A percentile compares a stretch with the other conserved stretches of the same genome.
phyloP scores from a whole-genome alignment of 2,888 invertebrate species.

The Watsonalla cultraria region DNA sequence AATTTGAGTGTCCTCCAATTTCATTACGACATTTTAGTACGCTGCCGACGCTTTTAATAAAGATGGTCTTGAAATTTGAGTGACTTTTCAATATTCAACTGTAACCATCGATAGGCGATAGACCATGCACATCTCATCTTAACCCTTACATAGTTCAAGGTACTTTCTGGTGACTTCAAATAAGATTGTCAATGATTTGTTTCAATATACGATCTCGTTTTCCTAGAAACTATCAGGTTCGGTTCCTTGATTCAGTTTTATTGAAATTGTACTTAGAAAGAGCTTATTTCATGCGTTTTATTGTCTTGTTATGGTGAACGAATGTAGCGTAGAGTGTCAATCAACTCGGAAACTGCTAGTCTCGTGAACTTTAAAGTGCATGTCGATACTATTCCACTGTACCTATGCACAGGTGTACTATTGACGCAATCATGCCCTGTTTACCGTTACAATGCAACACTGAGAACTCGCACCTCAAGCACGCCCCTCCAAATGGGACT shows the following conservation, averaged over 20 bases:
- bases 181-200: background rate
- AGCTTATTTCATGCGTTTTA: background rate
- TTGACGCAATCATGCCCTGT: slow-evolving; percentile 47
- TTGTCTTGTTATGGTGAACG: background rate
- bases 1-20: too few species aligned
- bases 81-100: too few species aligned
- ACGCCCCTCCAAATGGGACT: slow-evolving; percentile 41
- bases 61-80: too few species aligned
- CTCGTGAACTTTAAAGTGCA: slow-evolving; percentile 32
- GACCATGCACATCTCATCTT: too few species aligned
- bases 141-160: too few species aligned
- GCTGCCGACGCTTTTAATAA: too few species aligned
- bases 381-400: slow-evolving; percentile 31
- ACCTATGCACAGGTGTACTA: slow-evolving; percentile 36
- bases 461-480: slow-evolving; percentile 39
- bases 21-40: too few species aligned
- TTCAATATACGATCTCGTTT: background rate
- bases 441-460: slow-evolving; percentile 47
- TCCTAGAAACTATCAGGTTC: background rate
- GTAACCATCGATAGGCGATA: too few species aligned
- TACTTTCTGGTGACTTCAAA: background rate
- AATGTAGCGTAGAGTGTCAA: slow-evolving; percentile 13
- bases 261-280: background rate
- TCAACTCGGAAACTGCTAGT: slow-evolving; percentile 26
- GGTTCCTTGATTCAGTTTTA: background rate